Evolutionary conservation across 2,888 invertebrate genomes (phyloP).

Genomic region (Toxonevra muliebris): DNA sequence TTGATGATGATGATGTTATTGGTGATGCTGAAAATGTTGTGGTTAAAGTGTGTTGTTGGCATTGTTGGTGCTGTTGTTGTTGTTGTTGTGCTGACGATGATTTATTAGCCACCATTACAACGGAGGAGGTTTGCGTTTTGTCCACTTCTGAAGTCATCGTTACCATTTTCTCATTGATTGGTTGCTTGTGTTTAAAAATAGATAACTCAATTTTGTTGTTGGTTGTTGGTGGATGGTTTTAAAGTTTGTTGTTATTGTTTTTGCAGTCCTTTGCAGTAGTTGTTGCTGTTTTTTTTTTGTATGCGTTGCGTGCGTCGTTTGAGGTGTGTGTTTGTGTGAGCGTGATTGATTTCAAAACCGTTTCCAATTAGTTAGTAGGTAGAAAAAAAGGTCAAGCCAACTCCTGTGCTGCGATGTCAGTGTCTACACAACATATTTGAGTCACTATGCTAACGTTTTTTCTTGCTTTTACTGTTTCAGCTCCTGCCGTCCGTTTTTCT

Average conservation of each 20-base stretch:
- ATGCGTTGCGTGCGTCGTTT: too few relatives aligned
- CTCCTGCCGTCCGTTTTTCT: too few relatives aligned
- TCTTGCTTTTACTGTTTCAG: too few relatives aligned
- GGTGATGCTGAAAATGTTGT: background rate
- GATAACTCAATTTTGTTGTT: too few relatives aligned
- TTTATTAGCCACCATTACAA: conserved; percentile 47
- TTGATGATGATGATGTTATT: background rate
- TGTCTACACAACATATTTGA: conserved; percentile 16
- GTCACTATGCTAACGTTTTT: background rate
- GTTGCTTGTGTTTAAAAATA: background rate
- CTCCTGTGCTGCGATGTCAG: background rate
- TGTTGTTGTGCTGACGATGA: conserved; percentile 17
- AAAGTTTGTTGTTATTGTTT: background rate
- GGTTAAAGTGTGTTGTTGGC: background rate
- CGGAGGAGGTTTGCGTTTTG: conserved; percentile 58
- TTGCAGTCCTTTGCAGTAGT: too few relatives aligned
- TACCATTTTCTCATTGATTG: conserved; percentile 59
- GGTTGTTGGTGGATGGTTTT: background rate
- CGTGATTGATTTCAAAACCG: too few relatives aligned
- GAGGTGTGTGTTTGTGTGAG: too few relatives aligned
- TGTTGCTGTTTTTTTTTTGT: too few relatives aligned
- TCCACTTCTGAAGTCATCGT: conserved; percentile 66
- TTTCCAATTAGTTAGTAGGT: too few relatives aligned
- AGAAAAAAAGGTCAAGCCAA: background rate
- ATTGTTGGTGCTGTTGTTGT: background rate